These are phyloP conservation scores for Stomorhina lunata DNA, from an alignment of 2,888 invertebrate species.

Conservation along the genomic window DNA sequence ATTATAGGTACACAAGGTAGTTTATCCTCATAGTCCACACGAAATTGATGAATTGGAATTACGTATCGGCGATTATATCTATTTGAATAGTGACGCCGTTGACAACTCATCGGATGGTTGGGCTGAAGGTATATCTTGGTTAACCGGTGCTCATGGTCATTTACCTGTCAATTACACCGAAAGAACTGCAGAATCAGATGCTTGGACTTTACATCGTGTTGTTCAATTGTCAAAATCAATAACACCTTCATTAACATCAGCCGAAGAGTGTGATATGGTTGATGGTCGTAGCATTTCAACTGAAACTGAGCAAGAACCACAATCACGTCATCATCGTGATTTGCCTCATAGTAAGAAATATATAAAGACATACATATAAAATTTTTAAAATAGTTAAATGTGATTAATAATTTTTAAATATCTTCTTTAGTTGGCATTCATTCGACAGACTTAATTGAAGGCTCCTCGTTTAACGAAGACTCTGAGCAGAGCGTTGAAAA, in stretches of 20 bases:
- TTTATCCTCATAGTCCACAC: slow-evolving; percentile 87
- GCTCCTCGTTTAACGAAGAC: slow-evolving; percentile 77
- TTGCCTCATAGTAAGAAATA: slow-evolving; percentile 71
- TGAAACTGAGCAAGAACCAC: slow-evolving; percentile 73
- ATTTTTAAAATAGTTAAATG: background rate
- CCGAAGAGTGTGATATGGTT: slow-evolving; percentile 77
- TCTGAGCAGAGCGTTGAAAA: slow-evolving; percentile 78
- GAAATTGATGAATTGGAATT: slow-evolving; percentile 92
- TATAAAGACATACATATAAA: background rate
- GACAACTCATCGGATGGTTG: slow-evolving; percentile 90
- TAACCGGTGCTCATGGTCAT: slow-evolving; percentile 85
- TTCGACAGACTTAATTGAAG: slow-evolving; percentile 75
- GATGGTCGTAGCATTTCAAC: slow-evolving; percentile 77
- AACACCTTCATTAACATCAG: slow-evolving; percentile 78
- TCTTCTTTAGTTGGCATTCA: slow-evolving; percentile 66
- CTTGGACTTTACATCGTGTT: slow-evolving; percentile 92
- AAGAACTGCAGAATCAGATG: slow-evolving; percentile 92
- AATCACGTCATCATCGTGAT: slow-evolving; percentile 70
- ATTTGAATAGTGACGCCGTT: slow-evolving; percentile 87
- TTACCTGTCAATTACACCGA: slow-evolving; percentile 91
- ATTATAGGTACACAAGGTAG: slow-evolving; percentile 90
- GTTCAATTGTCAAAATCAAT: slow-evolving; percentile 81
- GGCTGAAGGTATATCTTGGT: slow-evolving; percentile 86
- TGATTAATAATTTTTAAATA: background rate
- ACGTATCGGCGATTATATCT: slow-evolving; percentile 92